A percentile compares a stretch with the other conserved stretches of the same genome.
Evolutionary conservation across 2,888 invertebrate species (phyloP).

Genomic region (Tetrapedia diversipes): DNA sequence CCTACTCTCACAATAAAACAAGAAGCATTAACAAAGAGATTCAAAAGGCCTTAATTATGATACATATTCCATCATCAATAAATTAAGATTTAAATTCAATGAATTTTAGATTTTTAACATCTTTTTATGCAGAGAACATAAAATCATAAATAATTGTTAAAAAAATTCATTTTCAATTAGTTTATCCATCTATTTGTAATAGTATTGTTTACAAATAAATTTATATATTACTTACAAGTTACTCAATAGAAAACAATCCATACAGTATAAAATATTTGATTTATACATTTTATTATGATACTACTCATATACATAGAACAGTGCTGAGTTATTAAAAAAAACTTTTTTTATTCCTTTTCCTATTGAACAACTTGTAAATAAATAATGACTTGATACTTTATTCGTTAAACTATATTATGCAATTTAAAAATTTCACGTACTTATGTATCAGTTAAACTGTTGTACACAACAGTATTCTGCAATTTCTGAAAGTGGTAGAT

Average conservation of each 20-base stretch:
- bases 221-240: slow-evolving; percentile 51
- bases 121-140: slow-evolving; percentile 41
- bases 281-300: slow-evolving; percentile 15
- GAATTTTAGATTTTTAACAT: slow-evolving; percentile 44
- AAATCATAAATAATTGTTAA: slow-evolving; percentile 50
- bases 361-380: slow-evolving; percentile 57
- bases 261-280: slow-evolving; percentile 30
- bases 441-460: slow-evolving; percentile 46
- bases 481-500: slow-evolving; percentile 48
- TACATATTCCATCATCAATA: slow-evolving; percentile 42
- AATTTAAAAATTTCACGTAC: slow-evolving; percentile 41
- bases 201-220: slow-evolving; percentile 49
- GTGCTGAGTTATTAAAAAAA: slow-evolving; percentile 17
- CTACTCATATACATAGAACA: slow-evolving; percentile 22
- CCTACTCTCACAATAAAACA: slow-evolving; percentile 49
- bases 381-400: slow-evolving; percentile 41
- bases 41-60: slow-evolving; percentile 48
- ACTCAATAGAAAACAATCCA: slow-evolving; percentile 42
- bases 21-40: slow-evolving; percentile 57
- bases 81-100: slow-evolving; percentile 39
- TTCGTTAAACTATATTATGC: slow-evolving; percentile 43
- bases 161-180: slow-evolving; percentile 36
- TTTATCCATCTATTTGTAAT: slow-evolving; percentile 46
- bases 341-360: slow-evolving; percentile 23
- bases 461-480: slow-evolving; percentile 44